Conservation (phyloP, 1,140 invertebrate genomes). For the Seison nebaliae region DNA sequence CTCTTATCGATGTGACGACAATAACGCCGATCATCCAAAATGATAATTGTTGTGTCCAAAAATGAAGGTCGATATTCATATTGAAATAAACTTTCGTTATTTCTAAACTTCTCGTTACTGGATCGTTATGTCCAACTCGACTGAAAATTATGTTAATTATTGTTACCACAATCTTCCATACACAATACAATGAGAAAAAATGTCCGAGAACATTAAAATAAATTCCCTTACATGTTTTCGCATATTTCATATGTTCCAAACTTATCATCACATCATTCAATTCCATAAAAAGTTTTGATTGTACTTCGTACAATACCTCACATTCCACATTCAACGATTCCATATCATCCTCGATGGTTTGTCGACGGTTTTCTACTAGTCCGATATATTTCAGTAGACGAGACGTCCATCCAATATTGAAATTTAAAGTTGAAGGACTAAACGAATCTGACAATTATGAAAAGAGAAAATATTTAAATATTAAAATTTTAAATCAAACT, state of each 20-base stretch:
- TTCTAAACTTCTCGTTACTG: conserved; percentile 78
- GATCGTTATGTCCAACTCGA: conserved; percentile 86
- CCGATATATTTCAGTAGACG: no score
- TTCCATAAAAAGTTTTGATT: conserved; percentile 73
- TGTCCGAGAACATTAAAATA: conserved; percentile 97
- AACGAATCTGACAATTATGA: no score
- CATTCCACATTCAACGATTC: no score
- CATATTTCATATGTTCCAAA: conserved; percentile 57
- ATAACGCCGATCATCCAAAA: conserved; percentile 90
- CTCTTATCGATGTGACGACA: conserved; percentile 82
- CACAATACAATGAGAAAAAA: conserved; percentile 90
- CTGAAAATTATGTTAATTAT: conserved; percentile 86
- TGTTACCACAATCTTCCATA: conserved; percentile 95
- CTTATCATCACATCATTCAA: conserved; percentile 51
- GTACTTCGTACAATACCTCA: no score
- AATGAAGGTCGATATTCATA: conserved; percentile 75
- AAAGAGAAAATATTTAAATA: no score
- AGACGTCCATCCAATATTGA: no score
- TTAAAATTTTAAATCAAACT: no score
- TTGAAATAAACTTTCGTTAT: conserved; percentile 89
- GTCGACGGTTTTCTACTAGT: no score
- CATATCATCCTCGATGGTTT: no score
- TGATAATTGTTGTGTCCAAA: conserved; percentile 96
- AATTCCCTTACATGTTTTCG: conserved; percentile 79
- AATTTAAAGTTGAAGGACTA: no score